Evolutionary conservation across 2,888 invertebrate species (phyloP), one percentile per base, ranked within the genome.

Genomic region (Pasiphila rectangulata): DNA sequence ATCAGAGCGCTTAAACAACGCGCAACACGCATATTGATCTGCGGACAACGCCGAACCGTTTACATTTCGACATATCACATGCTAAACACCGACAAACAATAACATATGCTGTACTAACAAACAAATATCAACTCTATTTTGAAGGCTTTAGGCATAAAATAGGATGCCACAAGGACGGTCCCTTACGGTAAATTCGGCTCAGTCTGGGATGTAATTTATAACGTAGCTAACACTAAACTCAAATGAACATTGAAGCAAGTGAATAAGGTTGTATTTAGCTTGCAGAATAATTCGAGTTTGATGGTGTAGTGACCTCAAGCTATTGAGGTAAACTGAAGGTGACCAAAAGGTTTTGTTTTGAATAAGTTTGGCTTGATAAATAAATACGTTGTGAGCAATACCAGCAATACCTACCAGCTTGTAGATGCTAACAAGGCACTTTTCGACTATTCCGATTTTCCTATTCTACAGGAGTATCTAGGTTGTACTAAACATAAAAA

Each of bases 21-120:
- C 86, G 83, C 87, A 87, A 78, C 84, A 86, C 88, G 84, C 87
- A 88, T 89, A 89, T 89, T 86, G 89, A 89, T 89, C 89, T 88
- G 87, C 79, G 84, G 86, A 85, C 80, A 76, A 69, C 74, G 82
- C 80, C 81, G 77, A 84, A 82, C 79, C 81, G 83, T 82, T 84
- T 83, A 85, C 83, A 79, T 84, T 86, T 87, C 87, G 86, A 87
- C 87, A 86, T 87, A 87, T 87, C 88, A 85, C 87, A 84, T 76
- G 79, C 83, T 83, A 85, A 86, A 85, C 83, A 85, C 76, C 75
- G 81, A 75, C 83, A 83, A 86, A 87, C 85, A 87, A 86, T 84
- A 84, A 83, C 79, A 82, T 78, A 77, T 79, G 79, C 55, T 43
- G 10, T 23, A 7, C 12, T 1, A 2, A 3, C 53, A 61, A 17